Percentiles rank a stretch among this genome's conserved stretches.
These are phyloP conservation scores for Pelvicachromis taeniatus DNA, from an alignment of 2,113 vertebrate species.

Conservation along the genomic window DNA sequence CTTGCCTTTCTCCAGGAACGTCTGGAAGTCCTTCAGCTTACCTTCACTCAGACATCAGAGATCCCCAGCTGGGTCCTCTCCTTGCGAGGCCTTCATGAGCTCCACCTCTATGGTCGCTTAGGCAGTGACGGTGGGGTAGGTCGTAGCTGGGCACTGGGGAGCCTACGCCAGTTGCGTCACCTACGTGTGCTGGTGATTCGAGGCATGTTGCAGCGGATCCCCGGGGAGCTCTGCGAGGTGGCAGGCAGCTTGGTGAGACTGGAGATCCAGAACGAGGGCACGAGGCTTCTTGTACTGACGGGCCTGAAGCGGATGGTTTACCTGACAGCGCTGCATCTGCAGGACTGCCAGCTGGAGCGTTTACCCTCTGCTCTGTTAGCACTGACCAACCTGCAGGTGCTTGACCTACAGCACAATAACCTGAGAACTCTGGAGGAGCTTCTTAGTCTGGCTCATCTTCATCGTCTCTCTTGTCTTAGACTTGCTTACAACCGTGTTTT, in stretches of 20 bases:
- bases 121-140: constrained; percentile 60
- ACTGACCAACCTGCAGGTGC: constrained; percentile 57
- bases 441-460: constrained; percentile 68
- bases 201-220: constrained; percentile 64
- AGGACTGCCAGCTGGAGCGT: constrained; percentile 74
- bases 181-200: constrained; percentile 67
- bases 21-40: constrained; percentile 70
- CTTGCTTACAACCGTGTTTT: constrained; percentile 70
- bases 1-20: constrained; percentile 66
- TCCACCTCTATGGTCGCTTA: constrained; percentile 71
- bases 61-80: constrained; percentile 74
- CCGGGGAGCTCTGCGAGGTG: constrained; percentile 68
- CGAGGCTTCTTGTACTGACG: constrained; percentile 61
- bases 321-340: constrained; percentile 68
- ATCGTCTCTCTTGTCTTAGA: constrained; percentile 64
- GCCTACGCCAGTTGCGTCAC: constrained; percentile 64
- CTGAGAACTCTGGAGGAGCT: constrained; percentile 73
- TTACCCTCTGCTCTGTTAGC: constrained; percentile 67
- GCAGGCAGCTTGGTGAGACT: constrained; percentile 59
- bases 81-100: constrained; percentile 68
- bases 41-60: constrained; percentile 69
- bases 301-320: constrained; percentile 62
- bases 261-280: constrained; percentile 72
- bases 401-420: constrained; percentile 72
- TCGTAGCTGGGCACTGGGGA: constrained; percentile 67